Evolutionary conservation across 1,140 invertebrate species (phyloP), one percentile per base, ranked within the genome.

Genomic region (Hestina assimilis): DNA sequence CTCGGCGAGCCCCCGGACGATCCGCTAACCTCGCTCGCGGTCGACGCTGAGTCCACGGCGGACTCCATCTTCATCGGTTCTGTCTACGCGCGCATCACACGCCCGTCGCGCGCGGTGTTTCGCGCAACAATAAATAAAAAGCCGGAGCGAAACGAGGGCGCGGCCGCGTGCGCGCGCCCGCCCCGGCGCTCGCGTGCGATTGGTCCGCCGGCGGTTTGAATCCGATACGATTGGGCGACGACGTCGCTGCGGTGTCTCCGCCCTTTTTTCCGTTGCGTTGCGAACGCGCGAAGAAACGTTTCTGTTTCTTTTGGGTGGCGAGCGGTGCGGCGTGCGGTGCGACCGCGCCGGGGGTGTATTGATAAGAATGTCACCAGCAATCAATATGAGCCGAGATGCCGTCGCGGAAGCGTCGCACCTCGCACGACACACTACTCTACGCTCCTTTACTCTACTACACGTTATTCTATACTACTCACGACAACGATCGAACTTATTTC

Each of bases 21-120:
- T 40, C 83, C 90, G 89, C 91, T 92, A 59, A 91, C 90, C 78
- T 92, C 92, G 90, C 92, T 93, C 83, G 90, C 89, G 70, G 90
- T 90, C 64, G 89, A 90, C 79, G 91, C 90, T 83, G 92, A 93
- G 90, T 93, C 93, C 92, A 92, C 92, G 77, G 89, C 90, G 89
- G 90, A 90, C 89, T 91, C 89, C 90, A 91, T 91, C 52, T 72
- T 79, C 67, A 63, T 42, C 42, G 54, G 48, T 8, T 53, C 43
- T 56, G 66, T 75, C 74, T 77, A 81, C 69, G 59, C 81, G 70
- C 81, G 75, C 83, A 83, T 84, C 72, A 82, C 81, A 83, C 81
- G 62, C 78, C 78, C 79, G 80, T 78, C 79, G 78, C 70, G 83
- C 81, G 81, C 78, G 78, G 75, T 68, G 66, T 74, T 72, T 74